Evolutionary conservation across 2,888 invertebrate genomes (phyloP), one percentile per base, ranked within the genome.

Genomic region (Formica aserva): DNA sequence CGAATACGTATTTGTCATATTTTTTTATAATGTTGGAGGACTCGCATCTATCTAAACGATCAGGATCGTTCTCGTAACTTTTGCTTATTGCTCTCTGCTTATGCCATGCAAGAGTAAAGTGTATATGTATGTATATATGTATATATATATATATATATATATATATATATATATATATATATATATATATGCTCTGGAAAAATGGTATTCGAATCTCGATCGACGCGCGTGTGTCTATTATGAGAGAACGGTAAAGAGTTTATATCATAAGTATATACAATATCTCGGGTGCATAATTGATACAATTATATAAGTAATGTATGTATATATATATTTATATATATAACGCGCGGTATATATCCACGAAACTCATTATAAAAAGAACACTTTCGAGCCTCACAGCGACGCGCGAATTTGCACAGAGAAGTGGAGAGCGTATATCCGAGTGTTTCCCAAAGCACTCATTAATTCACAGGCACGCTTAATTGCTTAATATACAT

Each of bases 281-380:
- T 60, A 71, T 60, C 22, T 78, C 22, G 32, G 55, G 55, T 72
- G 72, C 57, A 60, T 60, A 72, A 78, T 72, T 78, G 78, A 78
- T 78, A 78, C 60, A 78, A 78, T 63, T 65, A 55, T 29, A 15
- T 67, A 67, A 18, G n/a, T 67, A 57, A 62, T 83, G 87, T 60
- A 9, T 87, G n/a, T 67, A 87, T 77, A 85, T 85, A 13, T 60
- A 15, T 66, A 65, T 55, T 18, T 71, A 55, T 71, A 74, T 60
- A 74, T 74, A 63, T 82, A 88, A 84, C 83, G 32, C 4, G 32
- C 32, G 83, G 75, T 67, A 74, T 88, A 90, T 83, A 88, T 87
- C 48, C 76, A 87, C 83, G 75, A 90, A 89, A 89, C 78, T 89
- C 67, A 87, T 88, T 87, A 87, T 81, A 89, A 90, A 78, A 86